Conservation (phyloP, 2,797 vertebrate species). For the Girardinus metallicus region DNA sequence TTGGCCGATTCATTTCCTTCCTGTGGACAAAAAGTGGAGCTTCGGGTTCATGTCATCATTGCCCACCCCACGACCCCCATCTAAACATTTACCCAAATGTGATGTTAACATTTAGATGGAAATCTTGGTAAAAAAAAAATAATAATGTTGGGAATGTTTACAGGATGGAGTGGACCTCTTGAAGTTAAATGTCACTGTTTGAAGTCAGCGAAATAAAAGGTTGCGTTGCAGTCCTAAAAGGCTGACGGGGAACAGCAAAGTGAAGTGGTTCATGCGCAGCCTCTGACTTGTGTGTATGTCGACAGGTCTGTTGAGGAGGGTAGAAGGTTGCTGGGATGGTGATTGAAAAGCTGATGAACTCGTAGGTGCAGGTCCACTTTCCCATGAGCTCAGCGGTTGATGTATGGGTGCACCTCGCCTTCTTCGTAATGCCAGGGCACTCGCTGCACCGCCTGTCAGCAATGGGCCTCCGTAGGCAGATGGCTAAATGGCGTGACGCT, state of each 20-base stretch:
- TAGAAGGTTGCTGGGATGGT: neutral
- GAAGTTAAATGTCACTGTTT: slow-evolving; percentile 62
- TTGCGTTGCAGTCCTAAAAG: slow-evolving; percentile 52
- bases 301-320: neutral
- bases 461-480: slow-evolving; percentile 51
- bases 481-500: slow-evolving; percentile 56
- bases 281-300: neutral
- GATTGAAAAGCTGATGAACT: slow-evolving; percentile 1
- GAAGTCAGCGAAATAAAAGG: slow-evolving; percentile 52
- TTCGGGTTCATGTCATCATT: slow-evolving; percentile 57
- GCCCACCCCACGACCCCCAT: slow-evolving; percentile 39
- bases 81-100: slow-evolving; percentile 78
- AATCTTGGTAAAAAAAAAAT: slow-evolving; percentile 74
- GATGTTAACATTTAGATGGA: slow-evolving; percentile 78
- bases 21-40: slow-evolving; percentile 62
- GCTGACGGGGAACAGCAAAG: neutral
- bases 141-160: slow-evolving; percentile 79
- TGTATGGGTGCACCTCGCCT: slow-evolving; percentile 6
- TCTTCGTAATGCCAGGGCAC: slow-evolving; percentile 17
- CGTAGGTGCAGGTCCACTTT: slow-evolving; percentile 33
- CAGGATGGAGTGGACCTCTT: slow-evolving; percentile 53
- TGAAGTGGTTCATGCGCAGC: slow-evolving; percentile 10
- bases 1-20: slow-evolving; percentile 75
- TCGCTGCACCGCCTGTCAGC: slow-evolving; percentile 42
- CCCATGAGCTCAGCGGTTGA: slow-evolving; percentile 22